Evolutionary conservation across 2,888 invertebrate species (phyloP).

Genomic region (Sesia apiformis): DNA sequence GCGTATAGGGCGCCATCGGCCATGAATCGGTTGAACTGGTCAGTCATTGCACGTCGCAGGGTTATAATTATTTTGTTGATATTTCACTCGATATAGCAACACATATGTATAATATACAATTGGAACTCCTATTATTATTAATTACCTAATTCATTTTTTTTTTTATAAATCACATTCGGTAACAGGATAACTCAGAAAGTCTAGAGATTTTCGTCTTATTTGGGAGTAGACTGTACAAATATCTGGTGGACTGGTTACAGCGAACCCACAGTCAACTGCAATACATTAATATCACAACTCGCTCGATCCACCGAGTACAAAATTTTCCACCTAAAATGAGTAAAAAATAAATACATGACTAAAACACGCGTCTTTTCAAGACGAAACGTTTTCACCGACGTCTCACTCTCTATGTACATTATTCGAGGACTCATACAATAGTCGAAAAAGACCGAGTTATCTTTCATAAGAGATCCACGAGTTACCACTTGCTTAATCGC

Average conservation of each 20-base stretch:
- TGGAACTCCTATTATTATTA: slow-evolving; percentile 74
- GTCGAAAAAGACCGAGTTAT: too few relatives aligned
- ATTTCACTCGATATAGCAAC: slow-evolving; percentile 37
- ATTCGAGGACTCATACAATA: slow-evolving; percentile 32
- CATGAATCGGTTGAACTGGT: too few relatives aligned
- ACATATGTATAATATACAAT: slow-evolving; percentile 71
- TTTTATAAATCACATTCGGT: slow-evolving; percentile 68
- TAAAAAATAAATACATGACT: slow-evolving; percentile 42
- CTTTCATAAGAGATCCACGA: too few relatives aligned
- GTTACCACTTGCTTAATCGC: too few relatives aligned
- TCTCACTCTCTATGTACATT: slow-evolving; percentile 29
- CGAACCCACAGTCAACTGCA: too few relatives aligned
- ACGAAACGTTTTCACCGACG: slow-evolving; percentile 1
- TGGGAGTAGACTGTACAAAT: slow-evolving; percentile 15
- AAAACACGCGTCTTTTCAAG: slow-evolving; percentile 13
- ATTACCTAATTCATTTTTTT: slow-evolving; percentile 60
- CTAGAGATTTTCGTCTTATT: slow-evolving; percentile 28
- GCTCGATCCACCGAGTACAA: slow-evolving; percentile 19
- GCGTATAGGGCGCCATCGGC: too few relatives aligned
- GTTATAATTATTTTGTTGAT: slow-evolving; percentile 8
- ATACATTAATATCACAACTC: slow-evolving; percentile 14
- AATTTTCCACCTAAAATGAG: slow-evolving; percentile 19
- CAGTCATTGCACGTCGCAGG: too few relatives aligned
- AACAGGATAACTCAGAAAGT: slow-evolving; percentile 61
- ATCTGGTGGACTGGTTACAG: slow-evolving; percentile 13